These are phyloP conservation scores for Gerris lacustris DNA, from an alignment of 2,888 invertebrate genomes.

Conservation along the genomic window DNA sequence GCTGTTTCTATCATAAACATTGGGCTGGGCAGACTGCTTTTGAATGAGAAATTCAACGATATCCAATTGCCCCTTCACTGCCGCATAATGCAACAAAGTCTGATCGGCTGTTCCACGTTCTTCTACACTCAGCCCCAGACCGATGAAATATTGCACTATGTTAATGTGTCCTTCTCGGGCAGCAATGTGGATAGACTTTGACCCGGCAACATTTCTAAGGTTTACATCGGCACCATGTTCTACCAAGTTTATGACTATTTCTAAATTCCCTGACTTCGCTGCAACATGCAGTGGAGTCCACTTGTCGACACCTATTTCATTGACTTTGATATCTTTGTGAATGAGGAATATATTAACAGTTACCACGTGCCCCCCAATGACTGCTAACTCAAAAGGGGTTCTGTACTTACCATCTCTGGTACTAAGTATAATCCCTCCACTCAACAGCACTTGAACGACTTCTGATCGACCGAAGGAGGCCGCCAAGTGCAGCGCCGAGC, in stretches of 20 bases:
- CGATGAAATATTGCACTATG: neutral
- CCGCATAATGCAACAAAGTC: neutral
- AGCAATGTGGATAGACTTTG: neutral
- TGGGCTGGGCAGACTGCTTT: neutral
- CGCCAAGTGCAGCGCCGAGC: too few species aligned
- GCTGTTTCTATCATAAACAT: too few species aligned
- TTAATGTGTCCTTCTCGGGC: neutral
- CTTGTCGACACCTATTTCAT: constrained; percentile 12
- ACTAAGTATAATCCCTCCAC: neutral
- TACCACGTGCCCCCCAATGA: neutral
- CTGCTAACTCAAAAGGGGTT: constrained; percentile 14
- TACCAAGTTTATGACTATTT: neutral
- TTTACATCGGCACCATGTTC: neutral
- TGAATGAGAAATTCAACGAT: neutral
- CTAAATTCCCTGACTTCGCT: constrained; percentile 3
- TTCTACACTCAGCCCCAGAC: neutral
- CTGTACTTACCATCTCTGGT: constrained; percentile 18
- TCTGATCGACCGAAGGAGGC: too few species aligned
- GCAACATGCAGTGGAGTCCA: constrained; percentile 12
- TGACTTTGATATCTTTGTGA: constrained; percentile 7
- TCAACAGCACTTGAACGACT: too few species aligned
- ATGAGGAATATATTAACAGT: neutral
- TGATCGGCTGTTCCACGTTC: neutral
- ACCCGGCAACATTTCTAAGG: neutral
- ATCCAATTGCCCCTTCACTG: neutral